Percentiles rank a stretch among this genome's conserved stretches.
phyloP scores from a whole-genome alignment of 2,113 vertebrate genomes.

The Hystrix cristata region DNA sequence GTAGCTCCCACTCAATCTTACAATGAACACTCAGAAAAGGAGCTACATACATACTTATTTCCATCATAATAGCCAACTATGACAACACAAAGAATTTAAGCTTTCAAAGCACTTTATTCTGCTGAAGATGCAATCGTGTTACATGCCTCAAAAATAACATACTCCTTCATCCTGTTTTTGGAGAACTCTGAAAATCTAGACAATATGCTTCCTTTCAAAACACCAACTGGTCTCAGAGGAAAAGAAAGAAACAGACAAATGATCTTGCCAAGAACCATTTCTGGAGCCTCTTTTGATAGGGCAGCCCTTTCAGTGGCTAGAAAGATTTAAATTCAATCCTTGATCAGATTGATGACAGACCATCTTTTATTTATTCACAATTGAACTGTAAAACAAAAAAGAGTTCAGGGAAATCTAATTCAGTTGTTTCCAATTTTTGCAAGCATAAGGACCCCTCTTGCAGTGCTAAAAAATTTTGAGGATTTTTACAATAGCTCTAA shows the following conservation, averaged over 20 bases:
- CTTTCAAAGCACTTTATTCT: slow-evolving; percentile 82
- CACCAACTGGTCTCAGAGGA: slow-evolving; percentile 87
- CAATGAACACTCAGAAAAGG: slow-evolving; percentile 58
- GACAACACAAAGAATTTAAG: slow-evolving; percentile 66
- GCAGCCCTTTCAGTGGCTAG: slow-evolving; percentile 67
- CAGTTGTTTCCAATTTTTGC: neutral
- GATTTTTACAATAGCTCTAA: neutral
- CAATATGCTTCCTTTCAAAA: slow-evolving; percentile 90
- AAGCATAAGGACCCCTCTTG: neutral
- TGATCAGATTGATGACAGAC: slow-evolving; percentile 30
- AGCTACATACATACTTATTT: slow-evolving; percentile 20
- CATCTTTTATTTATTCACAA: slow-evolving; percentile 60
- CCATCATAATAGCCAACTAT: slow-evolving; percentile 49
- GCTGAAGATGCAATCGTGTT: slow-evolving; percentile 73
- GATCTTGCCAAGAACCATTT: slow-evolving; percentile 86
- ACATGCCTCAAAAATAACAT: slow-evolving; percentile 82
- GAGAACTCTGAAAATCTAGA: slow-evolving; percentile 83
- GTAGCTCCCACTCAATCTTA: slow-evolving; percentile 5
- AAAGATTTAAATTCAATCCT: slow-evolving; percentile 60
- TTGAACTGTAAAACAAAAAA: slow-evolving; percentile 42
- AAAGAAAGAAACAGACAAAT: slow-evolving; percentile 83
- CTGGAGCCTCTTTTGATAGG: slow-evolving; percentile 68
- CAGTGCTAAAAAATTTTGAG: neutral
- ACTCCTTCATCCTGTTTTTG: slow-evolving; percentile 74
- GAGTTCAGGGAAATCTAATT: neutral